phyloP scores from a whole-genome alignment of 2,797 vertebrate genomes.

The Tolypeutes matacus region DNA sequence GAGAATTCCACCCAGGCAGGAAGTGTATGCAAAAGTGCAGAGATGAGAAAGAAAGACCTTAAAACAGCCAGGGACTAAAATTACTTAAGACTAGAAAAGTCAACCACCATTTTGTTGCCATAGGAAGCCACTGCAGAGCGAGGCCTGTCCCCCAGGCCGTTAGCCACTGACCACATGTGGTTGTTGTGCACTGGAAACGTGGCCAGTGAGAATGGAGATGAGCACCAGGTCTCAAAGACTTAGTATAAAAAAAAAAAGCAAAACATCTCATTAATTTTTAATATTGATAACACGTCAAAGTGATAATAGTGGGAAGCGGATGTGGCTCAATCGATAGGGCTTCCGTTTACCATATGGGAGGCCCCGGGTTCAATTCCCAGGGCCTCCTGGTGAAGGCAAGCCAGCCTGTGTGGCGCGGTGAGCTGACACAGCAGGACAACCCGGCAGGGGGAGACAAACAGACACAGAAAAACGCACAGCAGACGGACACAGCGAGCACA shows the following conservation, averaged over 20 bases:
- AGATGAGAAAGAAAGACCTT: neutral
- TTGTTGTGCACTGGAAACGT: fast-evolving
- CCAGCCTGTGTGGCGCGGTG: too few relatives aligned
- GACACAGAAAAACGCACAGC: too few relatives aligned
- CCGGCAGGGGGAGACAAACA: too few relatives aligned
- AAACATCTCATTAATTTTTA: neutral
- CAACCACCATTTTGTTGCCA: neutral
- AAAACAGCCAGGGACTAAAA: neutral
- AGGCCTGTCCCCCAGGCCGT: fast-evolving
- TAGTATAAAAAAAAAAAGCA: too few relatives aligned
- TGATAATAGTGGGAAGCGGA: too few relatives aligned
- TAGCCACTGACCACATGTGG: fast-evolving
- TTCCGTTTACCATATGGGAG: too few relatives aligned
- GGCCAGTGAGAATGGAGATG: fast-evolving
- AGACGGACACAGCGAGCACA: too few relatives aligned
- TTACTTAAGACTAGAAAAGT: neutral
- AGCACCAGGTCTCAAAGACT: neutral
- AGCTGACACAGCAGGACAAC: too few relatives aligned
- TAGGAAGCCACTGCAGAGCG: neutral
- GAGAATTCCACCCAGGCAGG: fast-evolving
- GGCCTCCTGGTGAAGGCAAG: too few relatives aligned
- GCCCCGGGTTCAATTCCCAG: too few relatives aligned
- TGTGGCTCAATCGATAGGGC: too few relatives aligned
- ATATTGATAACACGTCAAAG: neutral
- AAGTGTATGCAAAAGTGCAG: neutral